Conservation (phyloP, 1,140 invertebrate genomes). For the Antheraea mylitta region DNA sequence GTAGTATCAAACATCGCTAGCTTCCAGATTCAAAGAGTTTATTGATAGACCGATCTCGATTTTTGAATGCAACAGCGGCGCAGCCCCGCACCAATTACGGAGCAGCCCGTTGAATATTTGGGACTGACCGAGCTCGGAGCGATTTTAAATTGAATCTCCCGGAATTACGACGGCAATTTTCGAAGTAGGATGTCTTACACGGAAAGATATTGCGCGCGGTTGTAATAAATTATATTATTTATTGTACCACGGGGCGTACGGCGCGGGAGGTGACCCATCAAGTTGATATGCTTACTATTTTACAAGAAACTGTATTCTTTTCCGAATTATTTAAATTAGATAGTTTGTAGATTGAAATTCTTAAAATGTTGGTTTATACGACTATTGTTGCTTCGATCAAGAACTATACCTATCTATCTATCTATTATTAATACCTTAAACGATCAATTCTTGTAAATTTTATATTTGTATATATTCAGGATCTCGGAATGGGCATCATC, state of each 20-base stretch:
- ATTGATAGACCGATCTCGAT: constrained; percentile 28
- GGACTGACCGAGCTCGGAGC: constrained; percentile 41
- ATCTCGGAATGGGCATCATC: too few relatives aligned
- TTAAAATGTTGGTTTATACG: too few relatives aligned
- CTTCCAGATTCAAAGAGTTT: constrained; percentile 3
- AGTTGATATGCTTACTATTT: neutral
- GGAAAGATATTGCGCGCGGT: neutral
- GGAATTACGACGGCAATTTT: constrained; percentile 59
- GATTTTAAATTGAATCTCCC: constrained; percentile 65
- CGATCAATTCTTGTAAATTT: too few relatives aligned
- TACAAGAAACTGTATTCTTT: too few relatives aligned
- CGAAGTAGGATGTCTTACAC: constrained; percentile 22
- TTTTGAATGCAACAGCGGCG: constrained; percentile 53
- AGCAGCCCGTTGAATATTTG: constrained; percentile 37
- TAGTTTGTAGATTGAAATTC: too few relatives aligned
- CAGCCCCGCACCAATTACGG: constrained; percentile 51
- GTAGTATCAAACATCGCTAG: neutral
- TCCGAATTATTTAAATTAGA: too few relatives aligned
- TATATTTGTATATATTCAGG: too few relatives aligned
- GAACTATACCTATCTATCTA: too few relatives aligned
- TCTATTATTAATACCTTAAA: too few relatives aligned
- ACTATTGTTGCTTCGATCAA: too few relatives aligned
- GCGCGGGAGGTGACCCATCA: neutral
- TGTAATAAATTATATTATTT: neutral
- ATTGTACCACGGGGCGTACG: neutral